phyloP scores from a whole-genome alignment of 2,888 invertebrate genomes.

The Caenorhabditis zanzibari region DNA sequence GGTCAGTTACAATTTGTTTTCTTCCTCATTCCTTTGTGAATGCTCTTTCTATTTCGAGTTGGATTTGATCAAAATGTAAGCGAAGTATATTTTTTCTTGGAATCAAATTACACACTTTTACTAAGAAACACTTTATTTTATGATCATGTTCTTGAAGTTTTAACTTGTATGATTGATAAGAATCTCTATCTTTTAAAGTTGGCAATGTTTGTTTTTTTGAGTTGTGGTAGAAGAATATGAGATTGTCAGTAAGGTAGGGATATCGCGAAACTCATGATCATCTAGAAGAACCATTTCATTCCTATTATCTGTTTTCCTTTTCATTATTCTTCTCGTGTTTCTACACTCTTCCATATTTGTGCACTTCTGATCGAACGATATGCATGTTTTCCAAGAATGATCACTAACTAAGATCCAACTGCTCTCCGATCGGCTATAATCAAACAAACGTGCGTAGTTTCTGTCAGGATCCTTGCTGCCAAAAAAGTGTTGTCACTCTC shows the following conservation, averaged over 20 bases:
- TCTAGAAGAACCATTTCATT: too few species aligned
- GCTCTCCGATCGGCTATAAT: constrained; percentile 24
- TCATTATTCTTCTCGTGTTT: not conserved
- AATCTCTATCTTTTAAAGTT: too few species aligned
- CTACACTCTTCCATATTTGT: not conserved
- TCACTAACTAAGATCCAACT: constrained; percentile 29
- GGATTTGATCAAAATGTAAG: not conserved
- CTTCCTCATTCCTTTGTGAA: constrained; percentile 14
- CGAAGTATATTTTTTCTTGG: not conserved
- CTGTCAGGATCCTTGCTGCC: not conserved
- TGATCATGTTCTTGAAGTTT: not conserved
- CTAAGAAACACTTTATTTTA: not conserved
- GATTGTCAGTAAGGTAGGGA: too few species aligned
- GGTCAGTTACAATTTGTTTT: constrained; percentile 63
- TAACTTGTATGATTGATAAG: too few species aligned
- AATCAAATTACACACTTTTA: not conserved
- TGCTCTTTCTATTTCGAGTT: constrained; percentile 27
- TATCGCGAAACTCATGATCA: too few species aligned
- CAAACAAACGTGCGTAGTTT: constrained; percentile 14
- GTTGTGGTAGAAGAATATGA: too few species aligned
- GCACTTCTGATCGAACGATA: not conserved
- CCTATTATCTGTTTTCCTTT: not conserved
- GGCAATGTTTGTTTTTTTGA: too few species aligned
- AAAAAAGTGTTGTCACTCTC: constrained; percentile 21
- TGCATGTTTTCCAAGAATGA: not conserved